Base-by-base conservation (phyloP, 2,113 vertebrate species). In the Beaufortia kweichowensis region DNA sequence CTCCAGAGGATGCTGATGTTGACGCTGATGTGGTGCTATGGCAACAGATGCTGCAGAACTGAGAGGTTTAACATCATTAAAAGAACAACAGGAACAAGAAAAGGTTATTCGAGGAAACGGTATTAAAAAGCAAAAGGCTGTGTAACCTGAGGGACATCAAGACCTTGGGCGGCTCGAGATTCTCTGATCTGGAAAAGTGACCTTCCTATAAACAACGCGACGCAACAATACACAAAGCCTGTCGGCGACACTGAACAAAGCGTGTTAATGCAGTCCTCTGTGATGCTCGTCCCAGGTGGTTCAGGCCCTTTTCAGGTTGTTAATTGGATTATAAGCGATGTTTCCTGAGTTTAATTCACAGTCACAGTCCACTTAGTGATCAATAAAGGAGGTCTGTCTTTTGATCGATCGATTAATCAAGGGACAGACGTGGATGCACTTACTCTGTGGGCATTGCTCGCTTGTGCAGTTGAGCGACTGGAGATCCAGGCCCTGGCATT, bases 381-480 rank as follows among this genome's bases (percentile, higher is more conserved):
- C 69, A 43, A 59, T 59, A 72, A 41, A 28, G 53, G 53, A 72
- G 41, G 35, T 3, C 26, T 53, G 28, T 55, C 17, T 21, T 68
- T 53, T 35, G 28, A 68, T 68, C 65, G 19, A 68, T 53, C 19
- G 11, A 56, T 55, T 35, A 21, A 55, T 70, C 29, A 35, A 35
- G 10, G 55, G 24, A 26, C 50, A 57, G 33, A 28, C 4, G 35
- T 43, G 23, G 12, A 9, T n/a, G 0, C 0, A 90, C 97, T 98
- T 91, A 98, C 97, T 94, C 15, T 97, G 95, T 63, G 92, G 93
- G 74, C 97, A 99, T 84, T 98, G 94, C 76, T 96, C 95, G 0
- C 93, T 97, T 87, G 97, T 98, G 75, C 97, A 99, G 89, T 99
- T 99, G 76, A 92, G 94, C 28, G 94, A 96, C 87, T 98, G 96